These are phyloP conservation scores for Rhopalosiphum nymphaeae DNA, from an alignment of 2,888 invertebrate genomes.

Conservation along the genomic window DNA sequence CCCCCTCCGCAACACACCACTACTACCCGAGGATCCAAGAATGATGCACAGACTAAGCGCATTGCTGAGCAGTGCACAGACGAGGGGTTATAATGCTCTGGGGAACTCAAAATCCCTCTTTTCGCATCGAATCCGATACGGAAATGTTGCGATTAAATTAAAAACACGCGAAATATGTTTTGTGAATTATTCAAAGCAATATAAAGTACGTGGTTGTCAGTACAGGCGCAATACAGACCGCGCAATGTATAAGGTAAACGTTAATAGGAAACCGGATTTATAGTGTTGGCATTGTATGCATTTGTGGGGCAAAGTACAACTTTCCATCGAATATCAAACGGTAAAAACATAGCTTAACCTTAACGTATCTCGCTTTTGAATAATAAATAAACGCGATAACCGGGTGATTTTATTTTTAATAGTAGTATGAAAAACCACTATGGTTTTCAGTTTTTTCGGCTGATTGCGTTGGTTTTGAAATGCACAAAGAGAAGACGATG, in stretches of 20 bases:
- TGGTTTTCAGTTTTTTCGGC: constrained; percentile 1
- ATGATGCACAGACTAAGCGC: constrained; percentile 43
- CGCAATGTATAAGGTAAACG: not conserved
- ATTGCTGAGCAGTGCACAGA: constrained; percentile 8
- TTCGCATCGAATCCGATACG: constrained; percentile 40
- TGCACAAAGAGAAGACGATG: not conserved
- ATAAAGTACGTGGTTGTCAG: not conserved
- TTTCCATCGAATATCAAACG: not conserved
- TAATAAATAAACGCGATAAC: constrained; percentile 36
- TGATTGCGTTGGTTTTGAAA: constrained; percentile 40
- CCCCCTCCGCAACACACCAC: not conserved
- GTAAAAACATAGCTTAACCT: not conserved
- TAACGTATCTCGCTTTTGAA: constrained; percentile 3
- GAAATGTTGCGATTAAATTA: constrained; percentile 48
- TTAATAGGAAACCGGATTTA: not conserved
- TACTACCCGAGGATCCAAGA: not conserved
- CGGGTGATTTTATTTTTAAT: constrained; percentile 18
- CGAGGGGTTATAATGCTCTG: constrained; percentile 30
- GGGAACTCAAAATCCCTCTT: constrained; percentile 32
- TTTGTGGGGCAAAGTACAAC: not conserved
- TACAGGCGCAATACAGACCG: not conserved
- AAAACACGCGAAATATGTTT: constrained; percentile 36
- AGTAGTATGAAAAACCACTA: constrained; percentile 15
- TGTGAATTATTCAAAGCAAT: constrained; percentile 26
- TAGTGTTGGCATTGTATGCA: not conserved